A percentile compares a stretch with the other conserved stretches of the same genome.
These are phyloP conservation scores for Gymnorhina tibicen DNA, from an alignment of 2,113 vertebrate genomes.

Conservation along the genomic window DNA sequence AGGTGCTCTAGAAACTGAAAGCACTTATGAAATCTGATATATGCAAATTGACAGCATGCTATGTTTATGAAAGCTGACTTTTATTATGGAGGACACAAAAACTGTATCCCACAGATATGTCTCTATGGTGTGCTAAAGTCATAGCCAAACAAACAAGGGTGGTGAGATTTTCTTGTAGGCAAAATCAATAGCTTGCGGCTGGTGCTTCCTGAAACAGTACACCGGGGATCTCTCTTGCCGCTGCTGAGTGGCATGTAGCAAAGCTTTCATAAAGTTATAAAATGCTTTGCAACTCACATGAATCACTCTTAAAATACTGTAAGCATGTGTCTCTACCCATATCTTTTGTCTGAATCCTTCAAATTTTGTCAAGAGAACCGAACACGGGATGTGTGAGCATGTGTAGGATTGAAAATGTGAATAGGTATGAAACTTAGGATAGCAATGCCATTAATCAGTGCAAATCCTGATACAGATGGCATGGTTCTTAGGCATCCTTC, in stretches of 20 bases:
- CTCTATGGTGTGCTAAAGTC: not conserved
- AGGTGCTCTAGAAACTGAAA: not conserved
- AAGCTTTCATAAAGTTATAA: not conserved
- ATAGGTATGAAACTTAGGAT: not conserved
- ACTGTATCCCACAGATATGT: not conserved
- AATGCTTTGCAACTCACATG: not conserved
- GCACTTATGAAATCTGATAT: not conserved
- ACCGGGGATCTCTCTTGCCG: not conserved
- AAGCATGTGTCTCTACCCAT: not conserved
- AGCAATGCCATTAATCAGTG: not conserved
- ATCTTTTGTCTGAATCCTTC: not conserved
- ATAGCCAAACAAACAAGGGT: not conserved
- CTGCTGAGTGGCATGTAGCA: not conserved
- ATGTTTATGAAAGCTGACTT: not conserved
- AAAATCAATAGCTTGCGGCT: not conserved
- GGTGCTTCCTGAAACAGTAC: not conserved
- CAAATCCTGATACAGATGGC: not conserved
- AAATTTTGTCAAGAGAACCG: not conserved
- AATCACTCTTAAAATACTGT: conserved; percentile 28
- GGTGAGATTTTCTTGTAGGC: not conserved
- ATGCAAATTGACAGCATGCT: not conserved
- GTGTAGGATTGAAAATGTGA: not conserved
- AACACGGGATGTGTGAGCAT: not conserved
- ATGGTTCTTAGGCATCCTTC: not conserved
- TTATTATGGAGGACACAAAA: not conserved